Base-by-base conservation (phyloP, 2,888 invertebrate species). In the Andrena flavipes region DNA sequence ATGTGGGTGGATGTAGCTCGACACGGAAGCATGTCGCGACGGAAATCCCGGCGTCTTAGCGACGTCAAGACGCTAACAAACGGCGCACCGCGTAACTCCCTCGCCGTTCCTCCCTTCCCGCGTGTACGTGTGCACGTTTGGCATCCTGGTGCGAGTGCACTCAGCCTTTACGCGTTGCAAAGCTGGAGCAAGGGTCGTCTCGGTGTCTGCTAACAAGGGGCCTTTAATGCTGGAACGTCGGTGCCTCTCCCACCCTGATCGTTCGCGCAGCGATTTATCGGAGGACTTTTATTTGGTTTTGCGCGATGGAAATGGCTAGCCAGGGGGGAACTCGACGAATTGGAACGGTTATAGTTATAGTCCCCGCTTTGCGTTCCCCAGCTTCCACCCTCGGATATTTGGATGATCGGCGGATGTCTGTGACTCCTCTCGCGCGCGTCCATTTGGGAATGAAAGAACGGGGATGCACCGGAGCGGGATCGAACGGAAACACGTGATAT, bases 11-110 rank as follows among this genome's bases (percentile, higher is more conserved):
- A 65, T 74, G 42, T 26, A 33, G 48, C 49, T 13, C 51, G 82
- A 87, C 86, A 84, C 91, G 91, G 90, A 92, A 92, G 87, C 86
- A 84, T 89, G 92, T 91, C 91, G 91, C 92, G 91, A 91, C 92
- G 87, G 84, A 85, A 87, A 88, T 89, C 85, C 72, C 80, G 88
- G 85, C 91, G 92, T 88, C 90, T 87, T 79, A 78, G 77, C 82
- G 87, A 79, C 89, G 90, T 90, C 90, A 89, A 87, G 89, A 90
- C 90, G 78, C 84, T 91, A 90, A 90, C 90, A 91, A 92, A 91
- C 87, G 86, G 62, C 84, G 75, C 62, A 64, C 80, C 76, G 79
- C 86, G 77, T 81, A 78, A 84, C 81, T 64, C 48, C 70, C 26
- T 16, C 8, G 54, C 67, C 29, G 8, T 29, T 20, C 56, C n/a